Evolutionary conservation across 2,888 invertebrate genomes (phyloP), one percentile per base, ranked within the genome.

Genomic region (Octonoba sinensis): DNA sequence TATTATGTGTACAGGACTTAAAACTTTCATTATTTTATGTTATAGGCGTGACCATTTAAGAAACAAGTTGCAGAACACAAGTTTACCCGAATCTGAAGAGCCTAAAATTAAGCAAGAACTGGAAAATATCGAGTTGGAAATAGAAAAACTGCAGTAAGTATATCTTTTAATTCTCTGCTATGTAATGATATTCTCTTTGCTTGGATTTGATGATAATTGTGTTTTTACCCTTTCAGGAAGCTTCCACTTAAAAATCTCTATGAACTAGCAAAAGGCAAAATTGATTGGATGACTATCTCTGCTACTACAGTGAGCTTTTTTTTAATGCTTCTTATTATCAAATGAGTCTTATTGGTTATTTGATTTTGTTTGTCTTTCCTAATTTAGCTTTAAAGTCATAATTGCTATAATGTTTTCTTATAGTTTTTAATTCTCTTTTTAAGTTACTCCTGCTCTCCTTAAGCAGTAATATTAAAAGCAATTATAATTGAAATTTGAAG

Each of bases 281-380:
- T 77, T 15, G 64, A 70, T n/a, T 77, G 76, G 76, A 24, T 62
- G 69, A 51, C 44, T 22, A 47, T 77, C 0, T 60, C 76, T 18
- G 69, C 69, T 20, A 67, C 59, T 20, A 15, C 62, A 70, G 76
- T 77, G 36, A 70, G 67, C 11, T 4, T 6, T 11, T 36, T 4
- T 6, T 11, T 36, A 8, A 8, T 36, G 8, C 11, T 36, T 36
- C 36, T 36, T 6, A 11, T 6, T 36, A 36, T 11, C 36, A 36
- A 6, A 36, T 36, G 1, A 36, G 36, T 36, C 8, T 11, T n/a
- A n/a, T n/a, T n/a, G n/a, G n/a, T n/a, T n/a, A n/a, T n/a, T n/a
- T n/a, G n/a, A n/a, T 27, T 27, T 27, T 27, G 27, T 27, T 27
- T 6, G 2, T 27, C 3, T 27, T 27, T 27, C 27, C 27, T 27